Evolutionary conservation across 2,113 vertebrate genomes (phyloP).

Genomic region (Galemys pyrenaicus): DNA sequence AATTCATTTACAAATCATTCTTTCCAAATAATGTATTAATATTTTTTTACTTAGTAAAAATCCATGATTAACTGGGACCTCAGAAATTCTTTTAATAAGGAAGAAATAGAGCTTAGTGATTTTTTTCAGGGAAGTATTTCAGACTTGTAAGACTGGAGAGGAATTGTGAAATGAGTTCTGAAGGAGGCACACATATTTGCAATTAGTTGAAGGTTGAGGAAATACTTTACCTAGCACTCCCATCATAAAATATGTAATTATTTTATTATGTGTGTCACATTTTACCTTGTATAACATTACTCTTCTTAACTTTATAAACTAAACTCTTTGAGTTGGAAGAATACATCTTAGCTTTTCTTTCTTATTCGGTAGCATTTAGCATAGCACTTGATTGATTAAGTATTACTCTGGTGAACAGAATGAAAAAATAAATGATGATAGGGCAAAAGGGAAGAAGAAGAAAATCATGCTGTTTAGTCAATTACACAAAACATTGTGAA

Average conservation of each 20-base stretch:
- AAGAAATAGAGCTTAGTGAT: neutral
- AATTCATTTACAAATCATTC: neutral
- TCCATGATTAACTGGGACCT: neutral
- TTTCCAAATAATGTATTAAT: no score
- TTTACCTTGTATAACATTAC: neutral
- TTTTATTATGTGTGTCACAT: neutral
- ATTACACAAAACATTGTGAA: neutral
- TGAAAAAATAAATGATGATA: neutral
- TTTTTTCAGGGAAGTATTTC: slow-evolving; percentile 2
- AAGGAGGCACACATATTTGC: neutral
- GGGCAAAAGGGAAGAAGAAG: neutral
- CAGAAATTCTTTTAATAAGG: neutral
- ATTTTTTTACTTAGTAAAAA: neutral
- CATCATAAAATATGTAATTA: neutral
- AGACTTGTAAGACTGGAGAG: neutral
- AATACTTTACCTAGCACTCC: neutral
- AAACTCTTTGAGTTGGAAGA: neutral
- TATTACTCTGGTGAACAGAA: neutral
- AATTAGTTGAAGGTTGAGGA: neutral
- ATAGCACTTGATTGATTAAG: neutral
- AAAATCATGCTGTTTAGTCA: neutral
- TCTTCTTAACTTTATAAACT: neutral
- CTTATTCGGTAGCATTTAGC: neutral
- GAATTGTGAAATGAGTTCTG: neutral
- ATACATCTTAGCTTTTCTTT: neutral